Base-by-base conservation (phyloP, 2,888 invertebrate species). In the Chaetogeoica ovagalla region DNA sequence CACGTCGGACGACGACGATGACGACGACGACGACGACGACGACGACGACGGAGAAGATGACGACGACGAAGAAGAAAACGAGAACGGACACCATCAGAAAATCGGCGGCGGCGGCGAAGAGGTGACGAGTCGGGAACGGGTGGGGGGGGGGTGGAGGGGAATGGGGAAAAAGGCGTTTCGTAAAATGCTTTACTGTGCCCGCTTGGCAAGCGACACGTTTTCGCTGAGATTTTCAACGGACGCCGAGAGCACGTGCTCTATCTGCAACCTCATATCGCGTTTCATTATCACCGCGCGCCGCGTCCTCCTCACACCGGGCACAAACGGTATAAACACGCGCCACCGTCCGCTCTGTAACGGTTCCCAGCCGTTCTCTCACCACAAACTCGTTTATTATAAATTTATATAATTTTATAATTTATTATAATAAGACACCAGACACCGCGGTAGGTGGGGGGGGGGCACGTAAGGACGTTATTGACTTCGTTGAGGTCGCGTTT, bases 211-310 rank as follows among this genome's bases (percentile, higher is more conserved):
- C n/a, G 39, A 15, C 37, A 30, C 52, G 37, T 9, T 48, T n/a
- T 13, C 62, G 21, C 63, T 63, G 74, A 63, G 74, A 55, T 74
- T 74, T 65, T 63, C 17, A 55, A 23, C 23, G 52, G 39, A 37
- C 43, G 59, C 21, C 1, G 74, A 63, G 73, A 48, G 63, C 74
- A 74, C 74, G 74, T 74, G 74, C 17, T 62, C 8, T 68, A 15
- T 21, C 43, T 6, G 30, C 30, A 30, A 4, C 30, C 6, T 43
- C 2, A 52, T 73, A 55, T 21, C 39, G 55, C 37, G 55, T 65
- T 74, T 74, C 74, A 74, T 74, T 74, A 74, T 4, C 30, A 4
- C 30, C 30, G 30, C 30, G 43, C 43, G 43, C 37, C 59, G 43
- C 71, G 4, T 4, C 30, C 30, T 30, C 30, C 30, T 4, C 30